Evolutionary conservation across 2,888 invertebrate genomes (phyloP).

Genomic region (Oscheius myriophilus): DNA sequence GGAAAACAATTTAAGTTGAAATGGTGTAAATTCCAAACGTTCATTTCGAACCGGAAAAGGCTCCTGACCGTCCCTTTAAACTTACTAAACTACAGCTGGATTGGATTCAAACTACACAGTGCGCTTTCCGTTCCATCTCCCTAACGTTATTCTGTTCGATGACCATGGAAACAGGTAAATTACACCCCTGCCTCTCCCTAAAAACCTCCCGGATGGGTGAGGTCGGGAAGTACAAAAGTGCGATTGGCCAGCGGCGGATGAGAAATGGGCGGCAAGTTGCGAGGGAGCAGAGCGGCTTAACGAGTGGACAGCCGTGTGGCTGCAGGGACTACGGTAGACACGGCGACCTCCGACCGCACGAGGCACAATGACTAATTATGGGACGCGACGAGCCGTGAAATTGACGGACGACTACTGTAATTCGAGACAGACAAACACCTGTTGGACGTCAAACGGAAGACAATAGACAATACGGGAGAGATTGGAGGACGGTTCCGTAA

Average conservation of each 20-base stretch:
- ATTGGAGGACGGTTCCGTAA: not conserved
- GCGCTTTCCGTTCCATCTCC: too few relatives aligned
- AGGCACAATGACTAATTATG: constrained; percentile 27
- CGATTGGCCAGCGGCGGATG: too few relatives aligned
- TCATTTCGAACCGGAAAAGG: too few relatives aligned
- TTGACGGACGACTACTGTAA: constrained; percentile 22
- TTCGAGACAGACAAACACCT: constrained; percentile 29
- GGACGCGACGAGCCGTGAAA: constrained; percentile 25
- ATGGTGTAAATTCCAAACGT: too few relatives aligned
- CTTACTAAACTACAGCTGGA: too few relatives aligned
- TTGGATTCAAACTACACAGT: too few relatives aligned
- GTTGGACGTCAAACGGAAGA: constrained; percentile 4
- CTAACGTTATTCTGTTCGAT: too few relatives aligned
- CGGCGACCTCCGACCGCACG: not conserved
- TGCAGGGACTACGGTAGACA: constrained; percentile 16
- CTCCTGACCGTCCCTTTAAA: too few relatives aligned
- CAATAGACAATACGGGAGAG: not conserved
- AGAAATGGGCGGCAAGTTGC: constrained; percentile 14
- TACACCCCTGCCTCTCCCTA: too few relatives aligned
- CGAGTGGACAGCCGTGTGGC: constrained; percentile 18
- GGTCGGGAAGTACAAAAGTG: not conserved
- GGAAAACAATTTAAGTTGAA: too few relatives aligned
- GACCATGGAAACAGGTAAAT: too few relatives aligned
- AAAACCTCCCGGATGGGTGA: not conserved
- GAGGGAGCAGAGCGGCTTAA: constrained; percentile 7